These are phyloP conservation scores for Dryomyza anilis DNA, from an alignment of 2,888 invertebrate genomes.

Conservation along the genomic window DNA sequence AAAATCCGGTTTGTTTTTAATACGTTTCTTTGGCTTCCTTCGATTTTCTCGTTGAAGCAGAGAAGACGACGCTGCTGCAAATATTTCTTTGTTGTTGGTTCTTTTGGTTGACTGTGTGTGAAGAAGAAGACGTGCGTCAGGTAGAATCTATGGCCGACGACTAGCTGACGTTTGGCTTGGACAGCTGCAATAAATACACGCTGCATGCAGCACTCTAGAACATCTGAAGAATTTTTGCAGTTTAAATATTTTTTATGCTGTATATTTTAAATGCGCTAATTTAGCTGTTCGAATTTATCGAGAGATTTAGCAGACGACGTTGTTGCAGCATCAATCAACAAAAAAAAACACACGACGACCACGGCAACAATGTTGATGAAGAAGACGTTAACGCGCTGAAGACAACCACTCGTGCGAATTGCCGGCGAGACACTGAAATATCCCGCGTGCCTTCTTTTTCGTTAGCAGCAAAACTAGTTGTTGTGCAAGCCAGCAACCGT, in stretches of 20 bases:
- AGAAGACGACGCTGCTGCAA: no score
- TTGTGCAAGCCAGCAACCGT: not conserved
- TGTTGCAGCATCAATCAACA: no score
- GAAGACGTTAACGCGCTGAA: not conserved
- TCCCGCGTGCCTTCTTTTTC: not conserved
- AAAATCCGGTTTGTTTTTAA: conserved; percentile 23
- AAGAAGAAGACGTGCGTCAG: conserved; percentile 7
- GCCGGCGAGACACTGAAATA: conserved; percentile 24
- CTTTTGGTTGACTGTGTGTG: not conserved
- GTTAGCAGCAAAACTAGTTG: not conserved
- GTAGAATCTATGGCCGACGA: conserved; percentile 10
- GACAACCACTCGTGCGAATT: conserved; percentile 18
- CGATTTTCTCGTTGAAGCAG: not conserved
- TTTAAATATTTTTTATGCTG: not conserved
- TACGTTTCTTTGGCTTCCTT: conserved; percentile 20
- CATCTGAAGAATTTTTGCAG: not conserved
- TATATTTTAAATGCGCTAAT: not conserved
- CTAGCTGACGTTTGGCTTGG: not conserved
- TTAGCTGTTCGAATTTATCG: no score
- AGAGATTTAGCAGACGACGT: no score
- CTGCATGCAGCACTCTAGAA: not conserved
- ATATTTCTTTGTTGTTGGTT: no score
- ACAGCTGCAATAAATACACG: conserved; percentile 14
- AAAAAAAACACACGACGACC: no score
- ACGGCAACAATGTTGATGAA: not conserved